These are phyloP conservation scores for Papilio protenor DNA, from an alignment of 2,888 invertebrate genomes.

Conservation along the genomic window DNA sequence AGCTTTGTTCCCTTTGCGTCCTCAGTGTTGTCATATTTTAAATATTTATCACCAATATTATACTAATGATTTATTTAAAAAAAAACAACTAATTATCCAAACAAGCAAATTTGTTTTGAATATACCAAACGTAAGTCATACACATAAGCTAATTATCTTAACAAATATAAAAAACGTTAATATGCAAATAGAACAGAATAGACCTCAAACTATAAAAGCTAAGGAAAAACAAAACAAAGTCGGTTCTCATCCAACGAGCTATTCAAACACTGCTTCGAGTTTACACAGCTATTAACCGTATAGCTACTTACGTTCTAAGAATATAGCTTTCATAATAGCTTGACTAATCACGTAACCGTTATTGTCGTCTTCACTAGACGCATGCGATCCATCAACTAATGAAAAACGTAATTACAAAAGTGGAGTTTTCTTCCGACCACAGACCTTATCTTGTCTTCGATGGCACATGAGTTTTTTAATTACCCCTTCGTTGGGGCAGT, in stretches of 20 bases:
- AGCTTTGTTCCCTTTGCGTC: constrained; percentile 1
- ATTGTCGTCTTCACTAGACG: constrained; percentile 47
- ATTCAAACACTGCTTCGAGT: constrained; percentile 14
- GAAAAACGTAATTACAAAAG: constrained; percentile 81
- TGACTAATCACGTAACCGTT: constrained; percentile 46
- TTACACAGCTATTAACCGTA: constrained; percentile 13
- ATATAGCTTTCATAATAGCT: constrained; percentile 40
- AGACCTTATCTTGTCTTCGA: constrained; percentile 82
- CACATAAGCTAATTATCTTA: not conserved
- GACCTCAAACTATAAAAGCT: constrained; percentile 21
- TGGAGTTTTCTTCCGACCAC: constrained; percentile 79
- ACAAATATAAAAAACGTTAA: constrained; percentile 9
- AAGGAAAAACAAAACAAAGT: constrained; percentile 18
- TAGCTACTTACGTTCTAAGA: constrained; percentile 31
- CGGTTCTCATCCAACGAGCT: constrained; percentile 12
- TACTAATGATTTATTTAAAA: not conserved
- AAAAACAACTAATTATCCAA: too few species aligned
- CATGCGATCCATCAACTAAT: constrained; percentile 80
- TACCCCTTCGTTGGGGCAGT: constrained; percentile 61
- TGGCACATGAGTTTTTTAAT: constrained; percentile 79
- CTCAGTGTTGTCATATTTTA: not conserved
- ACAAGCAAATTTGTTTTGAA: not conserved
- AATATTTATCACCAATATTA: not conserved
- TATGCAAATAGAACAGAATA: not conserved
- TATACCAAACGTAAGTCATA: not conserved